Conservation (phyloP, 2,797 vertebrate species). For the Anabas testudineus region DNA sequence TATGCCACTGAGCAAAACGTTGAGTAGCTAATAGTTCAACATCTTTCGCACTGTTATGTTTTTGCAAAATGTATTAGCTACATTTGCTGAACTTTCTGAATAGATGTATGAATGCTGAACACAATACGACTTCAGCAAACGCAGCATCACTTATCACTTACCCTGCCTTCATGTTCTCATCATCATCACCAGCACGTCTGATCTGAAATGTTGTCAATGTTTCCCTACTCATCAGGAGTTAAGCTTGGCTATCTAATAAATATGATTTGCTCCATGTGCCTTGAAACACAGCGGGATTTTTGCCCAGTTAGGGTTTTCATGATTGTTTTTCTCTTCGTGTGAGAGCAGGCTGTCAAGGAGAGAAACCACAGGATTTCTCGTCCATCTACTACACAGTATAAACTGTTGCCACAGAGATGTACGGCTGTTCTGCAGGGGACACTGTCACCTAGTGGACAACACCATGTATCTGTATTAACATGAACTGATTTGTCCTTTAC, state of each 20-base stretch:
- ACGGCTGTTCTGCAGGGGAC: constrained; percentile 38
- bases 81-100: constrained; percentile 35
- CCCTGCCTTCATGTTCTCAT: neutral
- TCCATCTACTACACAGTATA: neutral
- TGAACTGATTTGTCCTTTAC: constrained; percentile 1
- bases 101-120: constrained; percentile 14
- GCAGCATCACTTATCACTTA: constrained; percentile 8
- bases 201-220: constrained; percentile 6
- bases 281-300: constrained; percentile 42
- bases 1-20: neutral
- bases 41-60: neutral
- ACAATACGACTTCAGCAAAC: neutral
- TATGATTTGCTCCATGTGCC: constrained; percentile 62
- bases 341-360: neutral
- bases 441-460: constrained; percentile 67
- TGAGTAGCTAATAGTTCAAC: neutral
- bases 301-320: constrained; percentile 9
- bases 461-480: constrained; percentile 6
- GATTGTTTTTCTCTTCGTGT: neutral
- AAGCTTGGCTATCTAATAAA: constrained; percentile 15
- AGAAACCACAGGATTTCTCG: constrained; percentile 2
- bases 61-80: constrained; percentile 11
- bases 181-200: constrained; percentile 5
- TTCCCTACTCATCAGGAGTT: neutral
- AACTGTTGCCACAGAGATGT: neutral